Evolutionary conservation across 2,797 vertebrate genomes (phyloP), one percentile per base, ranked within the genome.

Genomic region (Setipinna tenuifilis): DNA sequence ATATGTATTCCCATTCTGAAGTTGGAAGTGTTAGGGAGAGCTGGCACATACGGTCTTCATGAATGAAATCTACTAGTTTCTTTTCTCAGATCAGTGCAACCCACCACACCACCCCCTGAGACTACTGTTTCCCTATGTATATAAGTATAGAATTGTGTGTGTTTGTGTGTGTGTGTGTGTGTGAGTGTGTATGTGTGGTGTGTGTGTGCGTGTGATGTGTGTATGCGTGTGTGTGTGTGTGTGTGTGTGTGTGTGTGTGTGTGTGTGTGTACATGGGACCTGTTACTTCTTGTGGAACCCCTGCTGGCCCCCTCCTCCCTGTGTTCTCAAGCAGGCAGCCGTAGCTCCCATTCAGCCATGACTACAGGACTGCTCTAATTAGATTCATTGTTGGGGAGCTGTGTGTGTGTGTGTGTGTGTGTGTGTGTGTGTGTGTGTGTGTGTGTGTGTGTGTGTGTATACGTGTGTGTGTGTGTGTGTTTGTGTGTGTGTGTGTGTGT

Each of bases 361-460:
- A 25, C 65, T 83, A 84, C 91, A 90, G 87, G 88, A 90, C 41
- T 11, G 65, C 50, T 91, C 84, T 93, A 92, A 94, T 94, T 93
- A 91, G 93, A 93, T 92, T 89, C 90, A 91, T 93, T 94, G 92
- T 94, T 90, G 91, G 25, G 62, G 62, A 68, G 25, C 62, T 28
- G 62, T 11, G 25, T 68, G 25, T 68, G 23, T 31, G 61, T 25
- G 23, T 11, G 6, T 65, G 61, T 65, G 61, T 65, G 61, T 65
- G 61, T n/a, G 19, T n/a, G 7, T 9, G n/a, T 23, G 3, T 62
- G 19, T n/a, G 3, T 62, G 35, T 41, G 35, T 41, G 35, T 41
- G 35, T 41, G 35, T 41, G 2, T 41, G 35, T 41, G 35, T 41
- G 2, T 41, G 35, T 41, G 35, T 41, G 21, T 62, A 10, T 65